These are phyloP conservation scores for Thunnus albacares DNA, from an alignment of 2,797 vertebrate species.

Conservation along the genomic window DNA sequence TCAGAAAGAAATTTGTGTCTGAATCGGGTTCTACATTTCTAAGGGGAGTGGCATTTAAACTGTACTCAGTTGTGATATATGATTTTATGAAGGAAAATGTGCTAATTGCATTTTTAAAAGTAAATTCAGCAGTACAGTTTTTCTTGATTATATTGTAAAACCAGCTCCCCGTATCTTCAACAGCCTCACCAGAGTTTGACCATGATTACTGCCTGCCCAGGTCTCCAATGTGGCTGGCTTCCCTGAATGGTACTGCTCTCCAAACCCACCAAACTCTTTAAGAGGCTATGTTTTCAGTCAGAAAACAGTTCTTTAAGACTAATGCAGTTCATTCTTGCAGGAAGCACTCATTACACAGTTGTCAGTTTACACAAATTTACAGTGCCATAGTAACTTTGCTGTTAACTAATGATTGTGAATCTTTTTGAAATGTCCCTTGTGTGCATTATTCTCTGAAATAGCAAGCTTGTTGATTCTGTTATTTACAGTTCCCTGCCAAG, in stretches of 20 bases:
- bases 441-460: slow-evolving; percentile 66
- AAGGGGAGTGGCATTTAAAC: slow-evolving; percentile 66
- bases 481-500: slow-evolving; percentile 65
- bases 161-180: slow-evolving; percentile 86
- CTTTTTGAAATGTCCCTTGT: slow-evolving; percentile 61
- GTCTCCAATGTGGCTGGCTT: slow-evolving; percentile 85
- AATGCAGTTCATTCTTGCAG: slow-evolving; percentile 52
- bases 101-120: slow-evolving; percentile 35
- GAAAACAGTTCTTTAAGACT: slow-evolving; percentile 31
- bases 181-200: slow-evolving; percentile 88
- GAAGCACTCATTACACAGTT: slow-evolving; percentile 58
- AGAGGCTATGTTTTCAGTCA: slow-evolving; percentile 64
- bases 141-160: slow-evolving; percentile 83
- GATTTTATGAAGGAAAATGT: slow-evolving; percentile 43
- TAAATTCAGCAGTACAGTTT: slow-evolving; percentile 68
- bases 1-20: slow-evolving; percentile 60
- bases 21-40: slow-evolving; percentile 71
- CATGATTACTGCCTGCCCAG: slow-evolving; percentile 89
- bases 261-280: slow-evolving; percentile 73
- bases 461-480: slow-evolving; percentile 65
- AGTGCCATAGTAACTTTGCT: slow-evolving; percentile 59
- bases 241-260: slow-evolving; percentile 87
- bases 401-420: slow-evolving; percentile 66
- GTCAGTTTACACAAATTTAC: slow-evolving; percentile 47
- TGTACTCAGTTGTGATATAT: slow-evolving; percentile 58